Evolutionary conservation across 2,797 vertebrate species (phyloP).

Genomic region (Poecile montanus): DNA sequence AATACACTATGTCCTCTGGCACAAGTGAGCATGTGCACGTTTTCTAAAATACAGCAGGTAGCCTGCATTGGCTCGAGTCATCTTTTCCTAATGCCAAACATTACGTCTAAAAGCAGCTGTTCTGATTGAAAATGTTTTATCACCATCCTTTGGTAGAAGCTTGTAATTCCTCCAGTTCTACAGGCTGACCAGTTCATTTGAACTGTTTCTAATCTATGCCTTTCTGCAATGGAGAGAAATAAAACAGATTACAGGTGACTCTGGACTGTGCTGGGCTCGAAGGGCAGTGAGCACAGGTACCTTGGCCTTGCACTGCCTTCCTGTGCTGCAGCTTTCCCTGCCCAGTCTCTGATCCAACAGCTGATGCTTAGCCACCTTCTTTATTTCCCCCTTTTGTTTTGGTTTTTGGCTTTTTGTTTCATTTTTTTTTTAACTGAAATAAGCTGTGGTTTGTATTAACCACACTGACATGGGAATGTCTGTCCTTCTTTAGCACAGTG

Average conservation of each 20-base stretch:
- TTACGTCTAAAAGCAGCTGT: background rate
- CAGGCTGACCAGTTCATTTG: background rate
- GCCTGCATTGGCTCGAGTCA: background rate
- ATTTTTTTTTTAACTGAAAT: background rate
- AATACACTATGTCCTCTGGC: background rate
- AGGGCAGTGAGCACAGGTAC: background rate
- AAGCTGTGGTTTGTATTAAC: background rate
- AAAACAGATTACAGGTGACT: accelerated
- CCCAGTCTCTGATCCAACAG: background rate
- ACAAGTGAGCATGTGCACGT: accelerated
- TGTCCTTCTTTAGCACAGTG: background rate
- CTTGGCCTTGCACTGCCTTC: background rate
- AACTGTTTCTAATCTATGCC: background rate
- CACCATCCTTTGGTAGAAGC: conserved; percentile 31
- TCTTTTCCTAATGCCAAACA: background rate
- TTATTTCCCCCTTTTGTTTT: accelerated
- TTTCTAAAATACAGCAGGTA: background rate
- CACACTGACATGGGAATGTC: background rate
- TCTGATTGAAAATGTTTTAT: conserved; percentile 22
- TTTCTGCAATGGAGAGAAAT: background rate
- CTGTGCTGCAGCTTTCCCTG: background rate
- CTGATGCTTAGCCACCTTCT: background rate
- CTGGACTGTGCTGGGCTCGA: background rate
- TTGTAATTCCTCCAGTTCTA: background rate
- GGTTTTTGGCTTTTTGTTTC: too few relatives aligned